Evolutionary conservation across 2,797 vertebrate genomes (phyloP), one percentile per base, ranked within the genome.

Genomic region (Sardinella longiceps): DNA sequence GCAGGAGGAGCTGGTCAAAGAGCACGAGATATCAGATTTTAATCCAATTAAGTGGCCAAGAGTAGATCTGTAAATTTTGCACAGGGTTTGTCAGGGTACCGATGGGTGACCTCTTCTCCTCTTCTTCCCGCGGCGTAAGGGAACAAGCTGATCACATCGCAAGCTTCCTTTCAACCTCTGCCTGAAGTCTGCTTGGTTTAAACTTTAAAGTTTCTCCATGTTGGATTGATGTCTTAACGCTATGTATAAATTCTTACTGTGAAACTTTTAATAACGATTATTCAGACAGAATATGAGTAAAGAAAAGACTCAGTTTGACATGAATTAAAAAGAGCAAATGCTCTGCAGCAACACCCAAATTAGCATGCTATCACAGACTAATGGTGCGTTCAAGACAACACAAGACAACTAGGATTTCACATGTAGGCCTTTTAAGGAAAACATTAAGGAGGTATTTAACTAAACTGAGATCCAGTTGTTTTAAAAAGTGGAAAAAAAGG

Each of bases 1-100:
- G 87, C 85, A 85, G 83, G 86, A 84, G 87, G 88, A 80, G 82
- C 81, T 87, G 87, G 89, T 88, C 89, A 87, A 88, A 85, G 88
- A 85, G 82, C 80, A 88, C 83, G 83, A 9, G 63, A 11, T 58
- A 84, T 56, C 90, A 91, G 90, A 90, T 91, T 87, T 89, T 88
- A 88, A 90, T 90, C 85, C 89, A 90, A 90, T 91, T 91, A 88
- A 89, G 90, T 80, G 80, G 10, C n/a, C 77, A 83, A 82, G 82
- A 83, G 30, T 56, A 1, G 43, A 20, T 6, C 77, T 81, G 84
- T 84, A 85, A 88, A 60, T 60, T 60, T 25, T 5, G n/a, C n/a
- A n/a, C 23, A 60, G 56, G n/a, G 56, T 60, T 60, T 25, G n/a
- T n/a, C 56, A 25, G n/a, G 53, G 53, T 56, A 4, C 23, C 7